Evolutionary conservation across 1,140 invertebrate genomes (phyloP).

Genomic region (Tenebrio molitor): DNA sequence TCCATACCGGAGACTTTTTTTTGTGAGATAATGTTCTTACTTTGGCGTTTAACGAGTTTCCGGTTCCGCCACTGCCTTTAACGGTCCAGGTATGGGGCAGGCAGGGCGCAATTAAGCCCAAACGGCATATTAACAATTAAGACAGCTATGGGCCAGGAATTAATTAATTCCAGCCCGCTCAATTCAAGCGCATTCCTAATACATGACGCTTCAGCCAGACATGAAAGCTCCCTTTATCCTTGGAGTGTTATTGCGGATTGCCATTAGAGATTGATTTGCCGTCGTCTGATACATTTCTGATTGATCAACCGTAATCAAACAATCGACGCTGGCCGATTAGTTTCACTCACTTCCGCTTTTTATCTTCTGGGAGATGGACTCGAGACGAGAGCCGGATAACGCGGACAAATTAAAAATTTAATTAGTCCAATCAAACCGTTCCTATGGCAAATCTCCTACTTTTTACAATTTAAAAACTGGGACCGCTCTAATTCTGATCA

Average conservation of each 20-base stretch:
- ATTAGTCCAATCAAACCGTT: not conserved
- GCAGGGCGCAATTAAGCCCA: conserved; percentile 15
- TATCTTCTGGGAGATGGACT: not conserved
- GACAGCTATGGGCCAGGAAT: conserved; percentile 27
- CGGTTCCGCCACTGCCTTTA: too few relatives aligned
- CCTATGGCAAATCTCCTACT: not conserved
- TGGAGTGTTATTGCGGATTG: conserved; percentile 29
- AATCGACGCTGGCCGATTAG: conserved; percentile 16
- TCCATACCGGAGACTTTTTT: too few relatives aligned
- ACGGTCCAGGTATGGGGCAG: not conserved
- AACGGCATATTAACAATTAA: conserved; percentile 36
- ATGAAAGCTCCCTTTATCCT: conserved; percentile 33
- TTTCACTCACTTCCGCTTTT: conserved; percentile 25
- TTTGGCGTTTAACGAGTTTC: too few relatives aligned
- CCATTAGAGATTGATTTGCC: conserved; percentile 25
- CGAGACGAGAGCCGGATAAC: not conserved
- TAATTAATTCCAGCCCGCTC: conserved; percentile 30
- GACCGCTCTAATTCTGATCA: not conserved
- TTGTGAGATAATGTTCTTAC: too few relatives aligned
- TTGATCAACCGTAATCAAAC: conserved; percentile 36
- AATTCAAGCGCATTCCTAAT: conserved; percentile 36
- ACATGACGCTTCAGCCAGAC: conserved; percentile 11
- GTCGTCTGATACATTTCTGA: conserved; percentile 30
- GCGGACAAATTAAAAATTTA: conserved; percentile 11
- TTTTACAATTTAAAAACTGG: not conserved